phyloP scores from a whole-genome alignment of 2,113 vertebrate species.

The Otocyon megalotis region DNA sequence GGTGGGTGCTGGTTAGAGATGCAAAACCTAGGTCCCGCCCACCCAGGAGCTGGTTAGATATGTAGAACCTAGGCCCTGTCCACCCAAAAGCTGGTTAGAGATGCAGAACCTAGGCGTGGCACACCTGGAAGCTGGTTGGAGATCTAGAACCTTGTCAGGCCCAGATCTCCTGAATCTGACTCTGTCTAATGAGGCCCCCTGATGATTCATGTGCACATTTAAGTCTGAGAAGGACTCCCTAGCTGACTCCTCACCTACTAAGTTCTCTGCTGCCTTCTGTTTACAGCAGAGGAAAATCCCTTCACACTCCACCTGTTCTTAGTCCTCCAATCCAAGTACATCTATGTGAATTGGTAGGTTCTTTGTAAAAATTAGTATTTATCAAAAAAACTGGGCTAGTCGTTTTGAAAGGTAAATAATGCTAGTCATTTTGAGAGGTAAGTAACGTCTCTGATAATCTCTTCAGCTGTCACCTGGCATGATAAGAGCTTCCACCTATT shows the following conservation, averaged over 20 bases:
- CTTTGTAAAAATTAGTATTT: not conserved
- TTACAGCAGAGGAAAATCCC: not conserved
- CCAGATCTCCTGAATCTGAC: too few relatives aligned
- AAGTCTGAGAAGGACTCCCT: not conserved
- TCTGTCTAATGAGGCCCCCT: not conserved
- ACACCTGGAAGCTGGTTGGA: not conserved
- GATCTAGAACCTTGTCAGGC: not conserved
- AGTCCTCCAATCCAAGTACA: not conserved
- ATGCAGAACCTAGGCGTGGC: not conserved
- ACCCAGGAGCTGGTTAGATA: not conserved
- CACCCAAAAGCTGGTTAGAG: not conserved
- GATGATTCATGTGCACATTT: too few relatives aligned
- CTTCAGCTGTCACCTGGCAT: not conserved
- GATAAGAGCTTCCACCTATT: not conserved
- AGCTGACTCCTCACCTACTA: not conserved
- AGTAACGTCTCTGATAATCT: not conserved
- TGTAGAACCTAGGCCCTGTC: not conserved
- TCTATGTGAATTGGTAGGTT: too few relatives aligned
- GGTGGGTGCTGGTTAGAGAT: not conserved
- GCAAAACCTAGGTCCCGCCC: not conserved
- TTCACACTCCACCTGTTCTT: accelerated
- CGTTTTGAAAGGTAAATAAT: not conserved
- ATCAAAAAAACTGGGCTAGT: too few relatives aligned
- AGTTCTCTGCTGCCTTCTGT: not conserved
- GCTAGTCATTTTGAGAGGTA: not conserved